A percentile compares a stretch with the other conserved stretches of the same genome.
phyloP scores from a whole-genome alignment of 2,888 invertebrate genomes.

The Melangyna quadrimaculata region DNA sequence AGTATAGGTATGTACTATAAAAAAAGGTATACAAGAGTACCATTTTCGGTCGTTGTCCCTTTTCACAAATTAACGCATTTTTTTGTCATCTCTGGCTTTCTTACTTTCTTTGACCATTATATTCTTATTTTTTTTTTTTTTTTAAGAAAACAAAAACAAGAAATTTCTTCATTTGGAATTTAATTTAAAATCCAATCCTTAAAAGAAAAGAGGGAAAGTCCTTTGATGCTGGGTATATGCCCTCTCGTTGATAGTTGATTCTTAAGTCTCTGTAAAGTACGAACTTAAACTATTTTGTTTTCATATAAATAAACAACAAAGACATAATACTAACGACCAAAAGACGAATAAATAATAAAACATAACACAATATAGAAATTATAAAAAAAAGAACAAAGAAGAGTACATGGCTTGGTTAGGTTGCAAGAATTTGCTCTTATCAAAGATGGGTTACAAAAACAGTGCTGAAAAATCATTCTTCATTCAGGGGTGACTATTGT shows the following conservation, averaged over 20 bases:
- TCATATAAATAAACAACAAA: constrained; percentile 53
- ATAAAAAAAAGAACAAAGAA: not conserved
- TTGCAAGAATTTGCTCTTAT: not conserved
- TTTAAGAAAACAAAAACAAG: not conserved
- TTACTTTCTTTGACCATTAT: not conserved
- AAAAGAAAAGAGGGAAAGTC: constrained; percentile 25
- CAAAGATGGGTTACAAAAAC: too few species aligned
- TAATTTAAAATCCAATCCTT: constrained; percentile 59
- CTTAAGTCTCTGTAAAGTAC: constrained; percentile 30
- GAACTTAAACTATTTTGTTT: constrained; percentile 55
- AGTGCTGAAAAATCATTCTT: too few species aligned
- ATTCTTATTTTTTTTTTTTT: not conserved
- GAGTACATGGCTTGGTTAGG: not conserved
- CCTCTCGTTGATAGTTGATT: constrained; percentile 8
- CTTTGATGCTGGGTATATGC: constrained; percentile 48
- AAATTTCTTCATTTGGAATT: constrained; percentile 64
- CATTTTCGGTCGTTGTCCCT: not conserved
- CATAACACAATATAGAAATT: not conserved
- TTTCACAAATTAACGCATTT: constrained; percentile 54
- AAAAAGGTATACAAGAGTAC: not conserved
- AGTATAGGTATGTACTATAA: too few species aligned
- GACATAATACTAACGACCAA: constrained; percentile 42
- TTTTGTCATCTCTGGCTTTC: not conserved
- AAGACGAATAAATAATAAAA: constrained; percentile 36
- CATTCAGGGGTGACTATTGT: too few species aligned